Base-by-base conservation (phyloP, 2,888 invertebrate species). In the Helleia helle region DNA sequence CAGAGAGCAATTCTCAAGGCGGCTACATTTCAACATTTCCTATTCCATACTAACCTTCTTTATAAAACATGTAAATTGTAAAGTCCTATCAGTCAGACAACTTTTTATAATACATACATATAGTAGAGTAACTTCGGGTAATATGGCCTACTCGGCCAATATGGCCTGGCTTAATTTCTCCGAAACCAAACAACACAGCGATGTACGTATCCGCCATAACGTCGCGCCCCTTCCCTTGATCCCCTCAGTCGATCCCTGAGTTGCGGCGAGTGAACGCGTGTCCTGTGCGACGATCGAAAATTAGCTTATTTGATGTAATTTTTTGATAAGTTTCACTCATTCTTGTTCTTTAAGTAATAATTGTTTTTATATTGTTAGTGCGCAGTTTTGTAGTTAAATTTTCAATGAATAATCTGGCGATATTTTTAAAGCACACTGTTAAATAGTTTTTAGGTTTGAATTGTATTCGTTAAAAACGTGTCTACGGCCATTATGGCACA, bases 231-330 rank as follows among this genome's bases (percentile, higher is more conserved):
- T 11, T 37, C 37, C 37, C 37, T 12, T 7, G 4, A 37, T 25
- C 26, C 7, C 37, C 11, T 24, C 27, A 37, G 25, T 24, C 8
- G 37, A 37, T 37, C 13, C 37, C 37, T 12, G 37, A 25, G 37
- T 25, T 25, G 24, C 11, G 9, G 25, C 37, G 25, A 37, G 13
- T 37, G 17, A 25, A 13, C 24, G 37, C 9, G 9, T 25, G 25
- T 26, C 26, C 37, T 15, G 37, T 25, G 37, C 26, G 25, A 37
- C 25, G 25, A 37, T 25, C 37, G 37, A 37, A 37, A 37, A 25
- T 37, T 37, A 25, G 13, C 25, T 8, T 9, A 25, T 17, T 25
- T 25, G 26, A 37, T 37, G 27, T 36, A 9, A 36, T 36, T 36
- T 36, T 36, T 36, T 36, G 22, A 36, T 15, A 36, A 18, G 25